Percentiles rank a stretch among this genome's conserved stretches.
phyloP scores from a whole-genome alignment of 2,888 invertebrate genomes.

The Drosophila austrosaltans region DNA sequence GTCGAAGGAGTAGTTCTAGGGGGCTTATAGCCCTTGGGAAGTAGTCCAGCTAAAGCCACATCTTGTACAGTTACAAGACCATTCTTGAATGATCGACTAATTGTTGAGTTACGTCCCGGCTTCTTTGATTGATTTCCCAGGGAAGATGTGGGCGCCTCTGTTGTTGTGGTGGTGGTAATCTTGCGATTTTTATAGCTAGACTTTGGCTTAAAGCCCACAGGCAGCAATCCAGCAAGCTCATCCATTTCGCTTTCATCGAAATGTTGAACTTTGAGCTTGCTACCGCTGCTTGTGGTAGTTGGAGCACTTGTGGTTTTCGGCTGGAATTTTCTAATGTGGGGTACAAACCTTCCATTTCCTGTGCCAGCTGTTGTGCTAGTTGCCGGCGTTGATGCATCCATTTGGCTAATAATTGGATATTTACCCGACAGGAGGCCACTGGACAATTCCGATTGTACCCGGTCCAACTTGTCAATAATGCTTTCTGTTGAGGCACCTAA shows the following conservation, averaged over 20 bases:
- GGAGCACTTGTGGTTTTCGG: constrained; percentile 83
- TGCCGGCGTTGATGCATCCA: constrained; percentile 82
- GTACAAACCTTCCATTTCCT: constrained; percentile 84
- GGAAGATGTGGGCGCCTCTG: constrained; percentile 43
- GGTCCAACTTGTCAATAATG: constrained; percentile 92
- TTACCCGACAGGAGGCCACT: constrained; percentile 90
- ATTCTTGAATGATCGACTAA: constrained; percentile 85
- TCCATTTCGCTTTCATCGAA: constrained; percentile 84
- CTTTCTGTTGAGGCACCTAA: constrained; percentile 87
- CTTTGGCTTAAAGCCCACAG: constrained; percentile 85
- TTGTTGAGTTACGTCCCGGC: constrained; percentile 81
- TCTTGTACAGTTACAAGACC: constrained; percentile 85
- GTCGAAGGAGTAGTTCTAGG: constrained; percentile 68
- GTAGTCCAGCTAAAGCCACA: constrained; percentile 83
- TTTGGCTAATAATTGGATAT: constrained; percentile 88
- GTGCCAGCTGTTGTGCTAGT: constrained; percentile 82
- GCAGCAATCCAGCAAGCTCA: constrained; percentile 86
- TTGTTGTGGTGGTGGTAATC: constrained; percentile 83
- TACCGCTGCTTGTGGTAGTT: constrained; percentile 83
- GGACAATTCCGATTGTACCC: constrained; percentile 92
- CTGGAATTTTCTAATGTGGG: constrained; percentile 88
- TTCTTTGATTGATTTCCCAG: constrained; percentile 54
- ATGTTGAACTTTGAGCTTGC: constrained; percentile 80
- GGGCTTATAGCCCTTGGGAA: constrained; percentile 87
- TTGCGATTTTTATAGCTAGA: constrained; percentile 71